phyloP scores from a whole-genome alignment of 2,888 invertebrate genomes.

The Leptopterna dolabrata region DNA sequence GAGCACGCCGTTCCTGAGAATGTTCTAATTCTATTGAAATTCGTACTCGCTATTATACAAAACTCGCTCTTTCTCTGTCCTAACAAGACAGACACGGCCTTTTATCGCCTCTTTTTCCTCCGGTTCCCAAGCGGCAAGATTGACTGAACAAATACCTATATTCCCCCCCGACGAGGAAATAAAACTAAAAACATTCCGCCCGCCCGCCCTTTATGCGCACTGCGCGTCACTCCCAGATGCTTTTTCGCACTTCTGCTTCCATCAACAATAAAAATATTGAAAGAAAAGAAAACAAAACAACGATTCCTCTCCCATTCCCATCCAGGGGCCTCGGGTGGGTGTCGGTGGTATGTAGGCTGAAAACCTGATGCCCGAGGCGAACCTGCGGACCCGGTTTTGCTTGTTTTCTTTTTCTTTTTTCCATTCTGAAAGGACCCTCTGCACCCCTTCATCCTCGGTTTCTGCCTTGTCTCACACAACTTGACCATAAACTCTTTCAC shows the following conservation, averaged over 20 bases:
- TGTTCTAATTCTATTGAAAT: too few relatives aligned
- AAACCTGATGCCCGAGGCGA: background rate
- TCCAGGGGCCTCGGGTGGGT: background rate
- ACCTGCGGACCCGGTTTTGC: slow-evolving; percentile 46
- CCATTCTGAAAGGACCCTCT: background rate
- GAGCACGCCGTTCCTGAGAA: too few relatives aligned
- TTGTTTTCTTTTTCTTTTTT: slow-evolving; percentile 6
- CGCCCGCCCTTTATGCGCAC: background rate
- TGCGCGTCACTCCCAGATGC: background rate
- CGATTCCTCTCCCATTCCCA: background rate
- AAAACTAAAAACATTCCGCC: background rate
- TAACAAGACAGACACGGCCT: too few relatives aligned
- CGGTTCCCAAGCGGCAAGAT: too few relatives aligned
- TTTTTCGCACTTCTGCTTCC: background rate
- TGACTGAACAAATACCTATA: too few relatives aligned
- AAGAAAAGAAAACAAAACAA: background rate
- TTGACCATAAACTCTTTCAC: slow-evolving; percentile 29
- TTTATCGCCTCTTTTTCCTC: too few relatives aligned
- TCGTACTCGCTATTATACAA: too few relatives aligned
- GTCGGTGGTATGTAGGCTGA: slow-evolving; percentile 21
- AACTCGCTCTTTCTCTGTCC: too few relatives aligned
- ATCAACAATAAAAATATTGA: background rate
- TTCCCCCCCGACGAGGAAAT: background rate
- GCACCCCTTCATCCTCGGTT: background rate
- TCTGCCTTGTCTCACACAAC: slow-evolving; percentile 20